Percentiles rank a stretch among this genome's conserved stretches.
Conservation (phyloP, 2,113 vertebrate species). For the Pseudorhombus dupliciocellatus region DNA sequence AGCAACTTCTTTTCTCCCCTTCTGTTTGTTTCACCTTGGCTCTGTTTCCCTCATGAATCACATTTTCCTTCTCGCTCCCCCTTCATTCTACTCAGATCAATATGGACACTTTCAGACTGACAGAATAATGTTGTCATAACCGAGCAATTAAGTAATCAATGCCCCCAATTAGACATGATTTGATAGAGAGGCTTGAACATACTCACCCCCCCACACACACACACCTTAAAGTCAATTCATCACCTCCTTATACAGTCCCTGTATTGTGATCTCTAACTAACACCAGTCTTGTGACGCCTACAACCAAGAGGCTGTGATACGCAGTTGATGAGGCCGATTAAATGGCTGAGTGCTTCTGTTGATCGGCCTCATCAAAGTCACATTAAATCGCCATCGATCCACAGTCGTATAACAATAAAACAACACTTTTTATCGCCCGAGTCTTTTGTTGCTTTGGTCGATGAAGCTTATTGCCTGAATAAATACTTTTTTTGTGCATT, state of each 20-base stretch:
- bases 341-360: not conserved
- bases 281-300: no score
- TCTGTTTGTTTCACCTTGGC: not conserved
- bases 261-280: no score
- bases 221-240: slow-evolving; percentile 43
- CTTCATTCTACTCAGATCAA: slow-evolving; percentile 30
- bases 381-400: not conserved
- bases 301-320: no score
- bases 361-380: not conserved
- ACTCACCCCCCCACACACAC: not conserved
- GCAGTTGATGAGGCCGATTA: no score
- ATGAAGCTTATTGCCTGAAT: not conserved
- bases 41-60: not conserved
- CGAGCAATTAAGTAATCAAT: slow-evolving; percentile 56
- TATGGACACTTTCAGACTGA: slow-evolving; percentile 40
- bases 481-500: not conserved
- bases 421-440: no score
- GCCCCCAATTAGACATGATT: slow-evolving; percentile 37
- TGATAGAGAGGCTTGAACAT: slow-evolving; percentile 23
- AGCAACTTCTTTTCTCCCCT: not conserved
- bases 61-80: not conserved
- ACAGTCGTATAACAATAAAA: no score
- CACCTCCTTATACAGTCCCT: slow-evolving; percentile 12
- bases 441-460: not conserved
- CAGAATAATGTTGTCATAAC: slow-evolving; percentile 51